A percentile compares a stretch with the other conserved stretches of the same genome.
phyloP scores from a whole-genome alignment of 2,888 invertebrate genomes.

The Drosophila ezoana region DNA sequence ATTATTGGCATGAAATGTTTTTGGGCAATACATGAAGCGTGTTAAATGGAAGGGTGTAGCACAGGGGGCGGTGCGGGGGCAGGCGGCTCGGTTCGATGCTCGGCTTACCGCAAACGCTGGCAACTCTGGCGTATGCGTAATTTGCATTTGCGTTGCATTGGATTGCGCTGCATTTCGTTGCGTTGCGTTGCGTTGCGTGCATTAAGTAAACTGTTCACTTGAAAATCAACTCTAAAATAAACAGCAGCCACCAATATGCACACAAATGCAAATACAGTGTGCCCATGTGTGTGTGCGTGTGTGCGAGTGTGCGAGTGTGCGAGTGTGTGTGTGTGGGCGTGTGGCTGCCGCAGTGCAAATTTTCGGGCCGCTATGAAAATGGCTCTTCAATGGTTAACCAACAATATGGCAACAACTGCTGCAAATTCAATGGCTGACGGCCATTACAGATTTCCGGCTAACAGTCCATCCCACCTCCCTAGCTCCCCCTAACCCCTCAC shows the following conservation, averaged over 20 bases:
- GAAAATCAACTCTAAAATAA: slow-evolving; percentile 80
- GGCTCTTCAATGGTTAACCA: slow-evolving; percentile 74
- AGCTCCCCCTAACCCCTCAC: background rate
- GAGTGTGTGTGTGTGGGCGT: slow-evolving; percentile 17
- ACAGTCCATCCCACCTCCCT: slow-evolving; percentile 8
- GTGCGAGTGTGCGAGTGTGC: slow-evolving; percentile 10
- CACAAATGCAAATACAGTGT: slow-evolving; percentile 51
- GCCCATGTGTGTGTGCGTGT: slow-evolving; percentile 5
- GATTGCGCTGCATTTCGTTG: slow-evolving; percentile 42
- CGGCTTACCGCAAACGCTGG: slow-evolving; percentile 69
- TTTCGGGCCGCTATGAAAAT: slow-evolving; percentile 60
- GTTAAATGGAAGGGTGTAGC: background rate
- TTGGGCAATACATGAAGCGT: slow-evolving; percentile 37
- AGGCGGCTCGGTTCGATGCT: slow-evolving; percentile 28
- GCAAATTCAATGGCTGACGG: slow-evolving; percentile 62
- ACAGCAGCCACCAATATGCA: slow-evolving; percentile 65
- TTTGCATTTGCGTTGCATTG: slow-evolving; percentile 66
- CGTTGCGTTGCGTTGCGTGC: slow-evolving; percentile 52
- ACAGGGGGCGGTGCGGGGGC: background rate
- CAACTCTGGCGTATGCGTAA: slow-evolving; percentile 75
- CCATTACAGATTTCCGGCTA: slow-evolving; percentile 44
- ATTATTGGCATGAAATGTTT: slow-evolving; percentile 69
- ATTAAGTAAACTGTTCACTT: slow-evolving; percentile 81
- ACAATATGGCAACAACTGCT: slow-evolving; percentile 71
- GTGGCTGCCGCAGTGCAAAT: slow-evolving; percentile 50